Conservation (phyloP, 1,140 invertebrate species). For the Tigriopus japonicus region DNA sequence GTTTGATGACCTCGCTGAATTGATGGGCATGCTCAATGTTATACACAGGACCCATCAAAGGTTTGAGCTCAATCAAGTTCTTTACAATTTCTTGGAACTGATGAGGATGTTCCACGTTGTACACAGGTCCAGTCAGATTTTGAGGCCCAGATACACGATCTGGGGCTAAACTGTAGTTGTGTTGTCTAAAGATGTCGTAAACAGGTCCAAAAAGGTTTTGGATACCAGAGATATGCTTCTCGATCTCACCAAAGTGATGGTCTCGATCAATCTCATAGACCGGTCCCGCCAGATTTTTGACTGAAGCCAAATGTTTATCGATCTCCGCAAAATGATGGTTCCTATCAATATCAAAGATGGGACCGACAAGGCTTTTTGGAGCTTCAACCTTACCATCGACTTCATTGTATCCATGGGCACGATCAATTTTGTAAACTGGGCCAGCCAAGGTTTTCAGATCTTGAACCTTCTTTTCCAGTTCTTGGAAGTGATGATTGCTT, state of each 20-base stretch:
- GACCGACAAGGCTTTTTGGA: background rate
- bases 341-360: slow-evolving; percentile 5
- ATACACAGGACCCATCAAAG: slow-evolving; percentile 8
- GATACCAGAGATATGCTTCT: slow-evolving; percentile 9
- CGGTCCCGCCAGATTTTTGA: slow-evolving; percentile 1
- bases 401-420: slow-evolving; percentile 2
- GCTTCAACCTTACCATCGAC: background rate
- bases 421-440: slow-evolving; percentile 11
- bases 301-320: slow-evolving; percentile 3
- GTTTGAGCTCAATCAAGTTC: slow-evolving; percentile 8
- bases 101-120: slow-evolving; percentile 8
- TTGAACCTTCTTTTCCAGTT: slow-evolving; percentile 3
- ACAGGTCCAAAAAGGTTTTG: slow-evolving; percentile 6
- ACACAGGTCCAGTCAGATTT: slow-evolving; percentile 2
- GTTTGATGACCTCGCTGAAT: background rate
- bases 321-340: slow-evolving; percentile 7
- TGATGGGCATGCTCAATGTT: slow-evolving; percentile 4
- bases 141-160: background rate
- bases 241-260: slow-evolving; percentile 12
- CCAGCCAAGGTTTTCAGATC: background rate
- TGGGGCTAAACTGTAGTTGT: slow-evolving; percentile 6
- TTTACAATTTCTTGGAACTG: slow-evolving; percentile 2
- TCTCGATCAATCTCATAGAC: slow-evolving; percentile 13
- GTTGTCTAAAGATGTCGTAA: slow-evolving; percentile 12
- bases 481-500: slow-evolving; percentile 9